A percentile compares a stretch with the other conserved stretches of the same genome.
Conservation (phyloP, 64 coral and sea anemone genomes). For the Montipora capricornis region DNA sequence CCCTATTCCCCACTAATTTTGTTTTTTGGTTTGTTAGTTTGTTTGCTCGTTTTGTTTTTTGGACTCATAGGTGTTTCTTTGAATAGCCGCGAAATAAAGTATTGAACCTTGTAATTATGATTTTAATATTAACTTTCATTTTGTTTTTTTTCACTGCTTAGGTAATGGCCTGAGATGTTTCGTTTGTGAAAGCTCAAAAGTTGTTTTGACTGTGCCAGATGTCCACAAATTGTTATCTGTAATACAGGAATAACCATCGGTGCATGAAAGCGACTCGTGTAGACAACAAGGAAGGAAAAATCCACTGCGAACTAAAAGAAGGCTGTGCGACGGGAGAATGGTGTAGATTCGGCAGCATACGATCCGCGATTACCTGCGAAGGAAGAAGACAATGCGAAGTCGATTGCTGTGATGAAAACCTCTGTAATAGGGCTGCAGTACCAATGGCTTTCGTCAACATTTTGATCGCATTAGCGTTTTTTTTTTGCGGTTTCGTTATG, state of each 20-base stretch:
- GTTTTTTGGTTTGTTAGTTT: no score
- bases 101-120: no score
- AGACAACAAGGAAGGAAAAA: background rate
- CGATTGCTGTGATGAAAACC: conserved; percentile 26
- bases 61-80: no score
- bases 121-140: no score
- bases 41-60: no score
- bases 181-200: background rate
- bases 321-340: background rate
- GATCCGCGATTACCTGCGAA: background rate
- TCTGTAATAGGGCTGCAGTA: conserved; percentile 10
- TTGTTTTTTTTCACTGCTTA: background rate
- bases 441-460: background rate
- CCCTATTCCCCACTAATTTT: no score
- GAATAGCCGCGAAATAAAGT: no score
- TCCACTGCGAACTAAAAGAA: background rate
- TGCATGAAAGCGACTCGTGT: background rate
- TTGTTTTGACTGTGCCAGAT: background rate
- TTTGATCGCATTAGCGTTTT: conserved; percentile 23
- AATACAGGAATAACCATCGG: background rate
- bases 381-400: conserved; percentile 4
- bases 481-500: background rate
- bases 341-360: background rate
- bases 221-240: background rate
- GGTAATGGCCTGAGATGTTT: conserved; percentile 17